Evolutionary conservation across 1,140 invertebrate genomes (phyloP).

Genomic region (Bemisia tabaci): DNA sequence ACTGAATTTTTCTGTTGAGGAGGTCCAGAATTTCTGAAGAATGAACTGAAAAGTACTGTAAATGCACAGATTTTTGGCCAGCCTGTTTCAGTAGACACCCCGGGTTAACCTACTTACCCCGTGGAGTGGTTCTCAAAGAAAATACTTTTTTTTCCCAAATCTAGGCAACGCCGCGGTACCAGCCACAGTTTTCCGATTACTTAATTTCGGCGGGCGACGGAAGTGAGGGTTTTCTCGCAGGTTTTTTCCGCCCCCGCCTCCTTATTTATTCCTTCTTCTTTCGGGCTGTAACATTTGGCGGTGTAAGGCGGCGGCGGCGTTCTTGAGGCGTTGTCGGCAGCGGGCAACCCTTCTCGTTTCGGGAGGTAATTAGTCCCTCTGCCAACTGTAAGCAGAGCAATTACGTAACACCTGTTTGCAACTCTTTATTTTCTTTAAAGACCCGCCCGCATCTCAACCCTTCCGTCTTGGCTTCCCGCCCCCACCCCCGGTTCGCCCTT

Average conservation of each 20-base stretch:
- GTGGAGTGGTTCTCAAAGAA: no score
- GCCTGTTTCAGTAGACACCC: no score
- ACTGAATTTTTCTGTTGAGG: no score
- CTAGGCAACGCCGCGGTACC: no score
- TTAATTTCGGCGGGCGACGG: not conserved
- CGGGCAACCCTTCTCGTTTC: not conserved
- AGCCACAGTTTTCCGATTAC: not conserved
- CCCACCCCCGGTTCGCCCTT: not conserved
- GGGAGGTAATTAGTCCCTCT: not conserved
- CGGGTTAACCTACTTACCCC: no score
- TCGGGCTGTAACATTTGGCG: not conserved
- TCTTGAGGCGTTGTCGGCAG: not conserved
- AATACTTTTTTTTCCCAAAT: no score
- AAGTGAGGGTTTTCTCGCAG: not conserved
- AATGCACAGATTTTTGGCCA: no score
- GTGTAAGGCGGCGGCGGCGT: not conserved
- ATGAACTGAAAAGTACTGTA: no score
- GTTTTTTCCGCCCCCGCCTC: not conserved
- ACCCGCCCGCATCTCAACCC: not conserved
- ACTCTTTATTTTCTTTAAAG: not conserved
- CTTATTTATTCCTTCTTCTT: not conserved
- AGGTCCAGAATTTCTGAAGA: no score
- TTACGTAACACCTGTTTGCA: not conserved
- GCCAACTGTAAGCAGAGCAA: not conserved
- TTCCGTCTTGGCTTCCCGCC: not conserved